Evolutionary conservation across 2,888 invertebrate genomes (phyloP).

Genomic region (Drosophila robusta): DNA sequence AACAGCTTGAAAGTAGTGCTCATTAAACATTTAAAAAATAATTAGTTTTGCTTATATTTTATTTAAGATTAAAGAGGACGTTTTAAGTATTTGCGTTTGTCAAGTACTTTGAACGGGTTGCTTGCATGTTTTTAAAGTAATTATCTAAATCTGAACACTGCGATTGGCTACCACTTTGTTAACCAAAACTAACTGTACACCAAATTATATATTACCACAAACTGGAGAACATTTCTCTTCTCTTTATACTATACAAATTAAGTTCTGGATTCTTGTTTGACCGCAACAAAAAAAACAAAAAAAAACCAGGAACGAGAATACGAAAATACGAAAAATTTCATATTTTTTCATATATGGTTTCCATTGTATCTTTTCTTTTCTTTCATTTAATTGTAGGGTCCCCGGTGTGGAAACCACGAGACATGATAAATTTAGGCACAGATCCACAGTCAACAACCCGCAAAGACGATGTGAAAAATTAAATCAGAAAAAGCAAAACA

Average conservation of each 20-base stretch:
- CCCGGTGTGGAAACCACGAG: constrained; percentile 99
- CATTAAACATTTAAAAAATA: constrained; percentile 61
- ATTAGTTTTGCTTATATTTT: constrained; percentile 68
- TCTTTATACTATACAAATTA: constrained; percentile 55
- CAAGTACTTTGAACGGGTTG: constrained; percentile 24
- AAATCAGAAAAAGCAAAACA: constrained; percentile 73
- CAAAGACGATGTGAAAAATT: constrained; percentile 86
- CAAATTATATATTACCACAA: constrained; percentile 44
- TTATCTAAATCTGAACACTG: constrained; percentile 28
- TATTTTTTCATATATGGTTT: constrained; percentile 85
- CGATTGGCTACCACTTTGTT: constrained; percentile 35
- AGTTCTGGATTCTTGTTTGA: constrained; percentile 45
- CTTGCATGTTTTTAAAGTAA: constrained; percentile 57
- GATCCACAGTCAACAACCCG: constrained; percentile 86
- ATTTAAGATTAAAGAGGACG: constrained; percentile 43
- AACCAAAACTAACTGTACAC: constrained; percentile 8
- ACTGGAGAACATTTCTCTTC: constrained; percentile 25
- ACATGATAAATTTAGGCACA: constrained; percentile 88
- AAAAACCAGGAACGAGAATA: constrained; percentile 9
- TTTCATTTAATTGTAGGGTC: constrained; percentile 93
- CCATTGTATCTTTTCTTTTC: constrained; percentile 85
- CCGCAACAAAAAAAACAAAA: constrained; percentile 3
- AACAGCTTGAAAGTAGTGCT: constrained; percentile 56
- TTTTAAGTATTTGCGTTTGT: constrained; percentile 27
- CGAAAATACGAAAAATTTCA: constrained; percentile 63